phyloP scores from a whole-genome alignment of 2,113 vertebrate genomes.

The Prunella himalayana region DNA sequence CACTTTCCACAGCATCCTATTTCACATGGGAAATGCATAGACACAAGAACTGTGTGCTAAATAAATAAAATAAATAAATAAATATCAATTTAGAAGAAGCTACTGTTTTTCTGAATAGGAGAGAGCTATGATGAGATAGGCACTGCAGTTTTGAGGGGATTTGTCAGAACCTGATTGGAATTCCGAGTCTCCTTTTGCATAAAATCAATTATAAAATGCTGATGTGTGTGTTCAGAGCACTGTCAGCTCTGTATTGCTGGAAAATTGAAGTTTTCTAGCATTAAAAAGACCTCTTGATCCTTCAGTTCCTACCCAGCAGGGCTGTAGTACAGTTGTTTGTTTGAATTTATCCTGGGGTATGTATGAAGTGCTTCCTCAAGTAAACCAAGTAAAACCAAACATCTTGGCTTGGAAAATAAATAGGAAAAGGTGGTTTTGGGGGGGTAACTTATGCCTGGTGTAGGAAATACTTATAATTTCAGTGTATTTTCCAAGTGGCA shows the following conservation, averaged over 20 bases:
- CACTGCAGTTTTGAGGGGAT: background rate
- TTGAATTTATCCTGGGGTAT: background rate
- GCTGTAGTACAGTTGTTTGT: background rate
- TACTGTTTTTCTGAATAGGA: background rate
- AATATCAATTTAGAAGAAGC: background rate
- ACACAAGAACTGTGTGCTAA: background rate
- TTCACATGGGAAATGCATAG: background rate
- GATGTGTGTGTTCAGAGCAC: background rate
- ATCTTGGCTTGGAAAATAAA: background rate
- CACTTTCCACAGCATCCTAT: background rate
- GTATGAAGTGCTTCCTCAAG: background rate
- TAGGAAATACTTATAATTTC: background rate
- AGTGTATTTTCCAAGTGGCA: background rate
- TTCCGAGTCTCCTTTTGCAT: rapidly evolving
- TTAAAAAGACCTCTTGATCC: background rate
- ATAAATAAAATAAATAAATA: background rate
- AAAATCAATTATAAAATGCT: background rate
- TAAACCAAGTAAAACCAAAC: background rate
- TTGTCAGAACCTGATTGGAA: background rate
- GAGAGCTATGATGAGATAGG: background rate
- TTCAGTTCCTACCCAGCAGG: background rate
- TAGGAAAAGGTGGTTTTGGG: background rate
- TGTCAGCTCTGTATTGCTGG: background rate
- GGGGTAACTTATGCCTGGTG: background rate
- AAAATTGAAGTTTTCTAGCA: background rate